Base-by-base conservation (phyloP, 35 echinoderm and acorn worm genomes). In the Amphiura filiformis region DNA sequence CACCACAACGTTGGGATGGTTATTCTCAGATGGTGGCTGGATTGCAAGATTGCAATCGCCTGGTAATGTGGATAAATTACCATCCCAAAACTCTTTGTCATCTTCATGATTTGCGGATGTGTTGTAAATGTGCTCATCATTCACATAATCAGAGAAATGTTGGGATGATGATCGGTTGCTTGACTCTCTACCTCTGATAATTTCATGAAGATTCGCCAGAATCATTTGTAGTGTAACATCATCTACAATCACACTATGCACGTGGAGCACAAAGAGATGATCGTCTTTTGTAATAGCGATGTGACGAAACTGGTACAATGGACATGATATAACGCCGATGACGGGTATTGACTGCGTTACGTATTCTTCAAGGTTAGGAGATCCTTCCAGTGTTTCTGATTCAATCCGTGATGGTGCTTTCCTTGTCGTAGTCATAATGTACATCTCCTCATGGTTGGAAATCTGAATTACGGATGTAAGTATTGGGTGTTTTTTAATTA, bases 251-350 rank as follows among this genome's bases (percentile, higher is more conserved):
- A 80, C 78, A 26, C 35, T 12, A 36, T 80, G 78, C 4, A 80
- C 78, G 35, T 80, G 78, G 12, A 80, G 78, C 38, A 80, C 78
- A 80, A 80, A 80, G 17, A 34, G 31, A 34, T 12, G 35, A 35
- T 18, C 31, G 3, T 80, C 35, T 80, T 12, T 80, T 4, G 15
- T 5, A 13, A 32, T 80, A 36, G 35, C 15, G 4, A 80, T 12
- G 31, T 80, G 78, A 5, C 78, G 78, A 39, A 80, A 80, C 34
- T 80, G 13, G 78, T 80, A 80, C 78, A 80, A 36, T 80, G 78
- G 78, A 23, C 13, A 80, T 22, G 78, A 80, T 35, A 80, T 80
- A 80, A 80, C 78, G 35, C 35, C 34, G 5, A 80, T 32, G 13
- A 80, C 38, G 4, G 78, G 78, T 34, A 39, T 80, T 7, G 78